Evolutionary conservation across 2,888 invertebrate genomes (phyloP).

Genomic region (Cyclophora punctaria): DNA sequence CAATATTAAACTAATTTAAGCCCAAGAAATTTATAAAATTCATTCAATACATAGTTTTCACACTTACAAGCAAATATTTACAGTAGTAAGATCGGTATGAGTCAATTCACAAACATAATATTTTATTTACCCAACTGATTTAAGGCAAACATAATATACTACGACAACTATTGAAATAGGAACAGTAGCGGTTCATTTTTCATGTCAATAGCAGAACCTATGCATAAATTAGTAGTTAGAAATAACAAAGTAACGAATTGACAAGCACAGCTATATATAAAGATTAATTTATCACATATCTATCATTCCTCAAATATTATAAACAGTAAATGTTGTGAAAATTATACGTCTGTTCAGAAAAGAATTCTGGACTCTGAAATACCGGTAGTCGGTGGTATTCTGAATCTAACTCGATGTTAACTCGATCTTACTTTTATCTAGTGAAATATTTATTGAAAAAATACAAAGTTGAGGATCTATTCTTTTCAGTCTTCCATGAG

Average conservation of each 20-base stretch:
- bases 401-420: no score
- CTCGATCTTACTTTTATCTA: no score
- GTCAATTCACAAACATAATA: no score
- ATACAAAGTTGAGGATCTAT: no score
- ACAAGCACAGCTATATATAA: slow-evolving; percentile 12
- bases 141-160: background rate
- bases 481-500: no score
- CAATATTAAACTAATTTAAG: no score
- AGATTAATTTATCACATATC: slow-evolving; percentile 33
- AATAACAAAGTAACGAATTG: slow-evolving; percentile 15
- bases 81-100: slow-evolving; percentile 1
- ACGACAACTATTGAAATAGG: slow-evolving; percentile 5
- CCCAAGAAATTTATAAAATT: no score
- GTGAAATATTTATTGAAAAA: no score
- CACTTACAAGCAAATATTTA: no score
- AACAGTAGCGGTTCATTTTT: slow-evolving; percentile 1
- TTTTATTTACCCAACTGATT: no score
- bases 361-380: slow-evolving; percentile 31
- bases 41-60: no score
- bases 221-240: slow-evolving; percentile 11
- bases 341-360: slow-evolving; percentile 6
- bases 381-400: slow-evolving; percentile 19
- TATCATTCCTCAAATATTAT: slow-evolving; percentile 24
- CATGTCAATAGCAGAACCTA: slow-evolving; percentile 5
- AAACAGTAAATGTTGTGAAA: slow-evolving; percentile 12